Evolutionary conservation across 1,140 invertebrate genomes (phyloP).

Genomic region (Cherax destructor): DNA sequence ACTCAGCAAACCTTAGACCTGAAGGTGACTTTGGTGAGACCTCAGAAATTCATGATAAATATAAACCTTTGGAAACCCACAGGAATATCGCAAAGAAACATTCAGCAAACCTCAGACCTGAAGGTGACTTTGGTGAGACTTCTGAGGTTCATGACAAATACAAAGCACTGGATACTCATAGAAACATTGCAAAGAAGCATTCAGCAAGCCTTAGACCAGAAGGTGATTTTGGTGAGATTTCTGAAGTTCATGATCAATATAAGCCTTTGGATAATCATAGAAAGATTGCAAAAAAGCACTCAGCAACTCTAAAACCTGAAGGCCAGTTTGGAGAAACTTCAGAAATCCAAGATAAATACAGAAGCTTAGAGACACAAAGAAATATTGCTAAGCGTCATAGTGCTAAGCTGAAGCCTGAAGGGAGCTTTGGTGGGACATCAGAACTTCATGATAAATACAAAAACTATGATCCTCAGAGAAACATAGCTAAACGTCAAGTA

Average conservation of each 20-base stretch:
- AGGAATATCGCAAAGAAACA: conserved; percentile 46
- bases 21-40: conserved; percentile 40
- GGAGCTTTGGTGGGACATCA: conserved; percentile 24
- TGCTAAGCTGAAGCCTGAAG: conserved; percentile 40
- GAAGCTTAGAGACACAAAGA: not conserved
- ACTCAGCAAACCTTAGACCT: conserved; percentile 22
- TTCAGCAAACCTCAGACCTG: conserved; percentile 27
- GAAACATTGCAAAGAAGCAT: conserved; percentile 39
- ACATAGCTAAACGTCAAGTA: conserved; percentile 40
- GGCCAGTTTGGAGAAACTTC: conserved; percentile 38
- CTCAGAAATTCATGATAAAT: conserved; percentile 37
- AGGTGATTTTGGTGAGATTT: conserved; percentile 36
- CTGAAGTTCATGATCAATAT: conserved; percentile 35
- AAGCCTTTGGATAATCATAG: conserved; percentile 7
- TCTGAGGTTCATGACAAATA: conserved; percentile 35
- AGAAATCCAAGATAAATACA: conserved; percentile 38
- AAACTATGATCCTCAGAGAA: not conserved
- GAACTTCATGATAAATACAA: conserved; percentile 30
- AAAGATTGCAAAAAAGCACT: conserved; percentile 48
- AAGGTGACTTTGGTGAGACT: conserved; percentile 52
- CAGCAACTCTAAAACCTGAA: conserved; percentile 40
- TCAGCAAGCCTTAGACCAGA: conserved; percentile 21
- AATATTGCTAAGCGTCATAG: conserved; percentile 42
- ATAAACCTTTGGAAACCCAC: not conserved
- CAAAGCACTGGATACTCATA: not conserved